phyloP scores from a whole-genome alignment of 2,888 invertebrate species.

The Tuberolachnus salignus region DNA sequence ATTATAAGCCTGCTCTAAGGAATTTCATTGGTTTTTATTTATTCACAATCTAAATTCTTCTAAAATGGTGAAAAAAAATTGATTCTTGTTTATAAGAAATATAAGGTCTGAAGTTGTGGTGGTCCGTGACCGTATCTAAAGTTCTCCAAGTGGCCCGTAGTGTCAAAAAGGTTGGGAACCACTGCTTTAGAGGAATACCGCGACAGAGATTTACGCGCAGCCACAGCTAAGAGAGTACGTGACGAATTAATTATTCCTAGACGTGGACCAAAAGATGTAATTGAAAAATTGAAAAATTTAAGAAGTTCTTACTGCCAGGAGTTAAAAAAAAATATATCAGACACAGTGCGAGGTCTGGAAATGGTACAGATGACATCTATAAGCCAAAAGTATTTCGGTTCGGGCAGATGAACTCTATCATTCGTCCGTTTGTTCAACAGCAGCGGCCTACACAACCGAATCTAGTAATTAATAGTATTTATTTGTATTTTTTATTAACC shows the following conservation, averaged over 20 bases:
- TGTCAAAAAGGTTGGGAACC: too few species aligned
- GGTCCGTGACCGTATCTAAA: too few species aligned
- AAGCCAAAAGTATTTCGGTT: slow-evolving; percentile 49
- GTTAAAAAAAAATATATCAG: slow-evolving; percentile 22
- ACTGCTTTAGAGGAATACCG: slow-evolving; percentile 24
- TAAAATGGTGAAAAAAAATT: too few species aligned
- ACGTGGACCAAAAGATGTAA: slow-evolving; percentile 58
- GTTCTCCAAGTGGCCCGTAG: too few species aligned
- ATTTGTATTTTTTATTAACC: too few species aligned
- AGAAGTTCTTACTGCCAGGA: slow-evolving; percentile 50
- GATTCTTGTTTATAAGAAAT: too few species aligned
- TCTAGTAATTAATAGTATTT: slow-evolving; percentile 22
- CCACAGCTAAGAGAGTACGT: slow-evolving; percentile 18
- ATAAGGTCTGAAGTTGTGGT: too few species aligned
- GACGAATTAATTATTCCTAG: slow-evolving; percentile 45
- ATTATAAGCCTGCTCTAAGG: too few species aligned
- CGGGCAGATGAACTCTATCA: slow-evolving; percentile 19
- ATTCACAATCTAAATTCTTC: too few species aligned
- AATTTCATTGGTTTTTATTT: too few species aligned
- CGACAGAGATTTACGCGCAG: slow-evolving; percentile 33
- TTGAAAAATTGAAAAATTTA: slow-evolving; percentile 57
- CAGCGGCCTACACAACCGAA: slow-evolving; percentile 31
- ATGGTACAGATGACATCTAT: slow-evolving; percentile 33
- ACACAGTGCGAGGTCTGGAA: slow-evolving; percentile 12
- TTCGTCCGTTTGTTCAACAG: slow-evolving; percentile 25